Evolutionary conservation across 2,797 vertebrate species (phyloP), one percentile per base, ranked within the genome.

Genomic region (Babyrousa celebensis): DNA sequence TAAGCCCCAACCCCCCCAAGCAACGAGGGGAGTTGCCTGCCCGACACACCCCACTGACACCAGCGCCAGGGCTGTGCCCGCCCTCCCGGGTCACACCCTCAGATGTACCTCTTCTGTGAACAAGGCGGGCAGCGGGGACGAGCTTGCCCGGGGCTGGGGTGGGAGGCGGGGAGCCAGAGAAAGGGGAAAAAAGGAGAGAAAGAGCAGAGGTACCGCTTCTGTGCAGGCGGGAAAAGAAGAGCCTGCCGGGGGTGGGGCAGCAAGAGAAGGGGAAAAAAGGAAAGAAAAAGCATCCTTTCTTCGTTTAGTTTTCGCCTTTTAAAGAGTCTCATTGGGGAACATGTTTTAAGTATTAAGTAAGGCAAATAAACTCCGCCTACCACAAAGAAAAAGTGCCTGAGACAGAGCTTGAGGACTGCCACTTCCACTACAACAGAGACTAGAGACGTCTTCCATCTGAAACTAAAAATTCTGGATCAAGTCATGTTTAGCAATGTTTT

Each of bases 321-420:
- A 56, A 52, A 94, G 89, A 74, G 12, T 94, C 48, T 78, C 29
- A 71, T 20, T 89, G 83, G 88, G 54, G 23, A 92, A 93, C 82
- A 72, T 75, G 71, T 72, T 74, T 71, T 54, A 83, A 86, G 48
- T 95, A n/a, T 80, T 58, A 54, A 82, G 36, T 79, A 62, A 94
- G 93, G 74, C 63, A 91, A 70, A 90, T 83, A 84, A 95, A 77
- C 23, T 29, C 10, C 12, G n/a, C 16, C 4, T 83, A 23, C 65
- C 68, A 40, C 70, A 85, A 67, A 89, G 29, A 84, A 79, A 67
- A 80, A 77, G 20, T 74, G 67, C 72, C 20, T 74, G 71, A 94
- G 60, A 85, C 71, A 87, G 85, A 85, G 48, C 79, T 48, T 29
- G 62, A 71, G 40, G n/a, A 58, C 71, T 88, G 94, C n/a, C 6